Conservation (phyloP, 2,113 vertebrate genomes). For the Perca fluviatilis region DNA sequence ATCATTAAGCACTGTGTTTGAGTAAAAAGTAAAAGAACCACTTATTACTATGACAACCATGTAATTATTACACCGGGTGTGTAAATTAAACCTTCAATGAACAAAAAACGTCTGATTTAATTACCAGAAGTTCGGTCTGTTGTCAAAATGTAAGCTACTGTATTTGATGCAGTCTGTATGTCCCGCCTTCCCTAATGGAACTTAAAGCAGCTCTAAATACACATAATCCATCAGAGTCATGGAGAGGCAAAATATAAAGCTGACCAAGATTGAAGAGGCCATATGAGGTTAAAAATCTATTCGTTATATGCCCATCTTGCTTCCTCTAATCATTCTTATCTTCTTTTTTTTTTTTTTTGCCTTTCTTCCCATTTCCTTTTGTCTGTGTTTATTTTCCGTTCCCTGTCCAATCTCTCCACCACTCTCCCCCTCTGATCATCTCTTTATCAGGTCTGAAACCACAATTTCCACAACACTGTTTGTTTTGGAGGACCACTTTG, state of each 20-base stretch:
- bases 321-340: background rate
- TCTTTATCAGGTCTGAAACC: constrained; percentile 25
- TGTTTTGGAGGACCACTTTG: constrained; percentile 32
- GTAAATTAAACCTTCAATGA: background rate
- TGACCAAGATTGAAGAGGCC: background rate
- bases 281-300: background rate
- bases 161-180: background rate
- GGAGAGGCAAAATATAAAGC: background rate
- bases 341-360: background rate
- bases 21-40: background rate
- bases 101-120: background rate
- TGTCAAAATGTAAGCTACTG: background rate
- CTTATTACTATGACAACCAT: background rate
- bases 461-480: constrained; percentile 26
- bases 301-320: background rate
- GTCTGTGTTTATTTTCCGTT: background rate
- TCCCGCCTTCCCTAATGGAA: background rate
- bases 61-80: background rate
- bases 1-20: background rate
- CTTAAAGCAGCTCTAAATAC: background rate
- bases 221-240: background rate
- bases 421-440: background rate
- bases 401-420: background rate
- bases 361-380: constrained; percentile 11
- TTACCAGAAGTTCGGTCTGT: background rate